Conservation (phyloP, 2,888 invertebrate species). For the Axea sp. region DNA sequence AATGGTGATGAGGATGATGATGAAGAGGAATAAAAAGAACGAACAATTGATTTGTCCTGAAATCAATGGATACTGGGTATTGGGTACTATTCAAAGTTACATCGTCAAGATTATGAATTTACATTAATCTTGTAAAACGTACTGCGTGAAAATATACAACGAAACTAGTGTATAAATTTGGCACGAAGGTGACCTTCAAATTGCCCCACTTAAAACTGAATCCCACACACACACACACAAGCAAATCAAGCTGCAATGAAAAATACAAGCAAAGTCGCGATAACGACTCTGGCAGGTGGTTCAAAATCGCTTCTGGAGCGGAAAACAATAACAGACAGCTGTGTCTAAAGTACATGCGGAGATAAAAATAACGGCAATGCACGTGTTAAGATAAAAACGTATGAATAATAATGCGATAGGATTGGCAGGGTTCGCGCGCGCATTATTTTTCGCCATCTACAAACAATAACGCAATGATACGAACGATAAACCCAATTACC, state of each 20-base stretch:
- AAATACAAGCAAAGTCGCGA: conserved; percentile 25
- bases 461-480: conserved; percentile 47
- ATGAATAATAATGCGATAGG: conserved; percentile 48
- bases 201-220: conserved; percentile 27
- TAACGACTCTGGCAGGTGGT: conserved; percentile 30
- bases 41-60: too few species aligned
- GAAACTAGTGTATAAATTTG: conserved; percentile 1
- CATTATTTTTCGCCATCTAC: conserved; percentile 31
- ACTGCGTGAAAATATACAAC: too few species aligned
- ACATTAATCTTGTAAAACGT: too few species aligned
- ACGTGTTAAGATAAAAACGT: conserved; percentile 54
- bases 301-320: conserved; percentile 47
- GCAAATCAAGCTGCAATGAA: conserved; percentile 14
- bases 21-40: too few species aligned
- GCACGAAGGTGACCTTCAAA: conserved; percentile 24
- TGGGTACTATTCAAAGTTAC: too few species aligned
- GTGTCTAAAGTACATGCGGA: conserved; percentile 56
- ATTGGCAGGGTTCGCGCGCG: conserved; percentile 48
- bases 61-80: too few species aligned
- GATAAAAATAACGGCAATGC: conserved; percentile 60
- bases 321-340: conserved; percentile 56
- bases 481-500: conserved; percentile 25
- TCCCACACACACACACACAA: too few species aligned
- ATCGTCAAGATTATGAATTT: too few species aligned
- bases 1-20: too few species aligned